These are phyloP conservation scores for Polypterus senegalus DNA, from an alignment of 2,113 vertebrate species.

Conservation along the genomic window DNA sequence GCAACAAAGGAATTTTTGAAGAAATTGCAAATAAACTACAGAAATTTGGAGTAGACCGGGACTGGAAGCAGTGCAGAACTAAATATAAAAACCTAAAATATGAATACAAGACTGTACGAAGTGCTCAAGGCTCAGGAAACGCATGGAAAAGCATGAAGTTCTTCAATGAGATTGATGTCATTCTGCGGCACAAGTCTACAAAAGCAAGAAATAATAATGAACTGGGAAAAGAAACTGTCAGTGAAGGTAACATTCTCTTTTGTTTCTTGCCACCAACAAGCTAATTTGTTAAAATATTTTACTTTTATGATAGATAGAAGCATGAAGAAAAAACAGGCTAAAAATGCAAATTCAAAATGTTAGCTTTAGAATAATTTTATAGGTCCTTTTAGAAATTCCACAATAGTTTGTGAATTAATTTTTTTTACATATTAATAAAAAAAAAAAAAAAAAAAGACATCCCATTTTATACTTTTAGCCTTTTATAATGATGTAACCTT, in stretches of 20 bases:
- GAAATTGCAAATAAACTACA: constrained; percentile 73
- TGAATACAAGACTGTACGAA: constrained; percentile 70
- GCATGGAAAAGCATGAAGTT: constrained; percentile 72
- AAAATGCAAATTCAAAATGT: too few relatives aligned
- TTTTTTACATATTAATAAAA: too few relatives aligned
- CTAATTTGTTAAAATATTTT: too few relatives aligned
- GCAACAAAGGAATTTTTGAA: constrained; percentile 84
- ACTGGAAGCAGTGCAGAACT: constrained; percentile 86
- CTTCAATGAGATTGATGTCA: constrained; percentile 70
- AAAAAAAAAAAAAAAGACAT: too few relatives aligned
- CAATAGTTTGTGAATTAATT: too few relatives aligned
- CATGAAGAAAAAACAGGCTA: too few relatives aligned
- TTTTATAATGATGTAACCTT: too few relatives aligned
- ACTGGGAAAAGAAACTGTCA: constrained; percentile 13
- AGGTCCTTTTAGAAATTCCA: too few relatives aligned
- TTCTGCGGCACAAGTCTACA: constrained; percentile 54
- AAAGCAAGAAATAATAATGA: constrained; percentile 31
- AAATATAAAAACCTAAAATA: constrained; percentile 88
- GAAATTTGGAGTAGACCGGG: constrained; percentile 65
- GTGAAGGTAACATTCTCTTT: not conserved
- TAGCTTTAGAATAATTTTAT: too few relatives aligned
- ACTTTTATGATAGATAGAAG: too few relatives aligned
- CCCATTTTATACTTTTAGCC: too few relatives aligned
- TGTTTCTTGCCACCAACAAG: too few relatives aligned
- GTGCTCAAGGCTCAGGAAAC: constrained; percentile 43